Evolutionary conservation across 2,113 vertebrate species (phyloP).

Genomic region (Percina caprodes): DNA sequence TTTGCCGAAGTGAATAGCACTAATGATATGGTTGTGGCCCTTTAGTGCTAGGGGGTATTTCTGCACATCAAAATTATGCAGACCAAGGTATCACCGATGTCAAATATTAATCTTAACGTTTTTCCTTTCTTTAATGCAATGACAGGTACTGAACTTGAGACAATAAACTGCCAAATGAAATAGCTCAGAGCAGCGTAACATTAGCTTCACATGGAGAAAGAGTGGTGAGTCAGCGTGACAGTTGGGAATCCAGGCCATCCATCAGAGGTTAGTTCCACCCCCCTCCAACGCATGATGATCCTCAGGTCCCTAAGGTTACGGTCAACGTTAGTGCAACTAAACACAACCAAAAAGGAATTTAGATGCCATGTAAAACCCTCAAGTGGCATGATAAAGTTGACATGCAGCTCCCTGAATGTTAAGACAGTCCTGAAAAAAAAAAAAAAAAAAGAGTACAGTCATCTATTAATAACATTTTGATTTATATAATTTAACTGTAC

Average conservation of each 20-base stretch:
- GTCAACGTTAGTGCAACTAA: constrained; percentile 28
- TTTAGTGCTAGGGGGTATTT: constrained; percentile 12
- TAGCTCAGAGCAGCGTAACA: neutral
- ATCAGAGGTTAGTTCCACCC: constrained; percentile 45
- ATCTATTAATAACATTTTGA: neutral
- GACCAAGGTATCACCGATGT: constrained; percentile 22
- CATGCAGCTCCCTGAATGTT: neutral
- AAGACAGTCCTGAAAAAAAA: neutral
- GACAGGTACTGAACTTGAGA: constrained; percentile 28
- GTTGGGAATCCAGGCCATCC: constrained; percentile 34
- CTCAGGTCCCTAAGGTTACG: constrained; percentile 21
- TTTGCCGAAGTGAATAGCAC: constrained; percentile 41
- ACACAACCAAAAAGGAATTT: constrained; percentile 1
- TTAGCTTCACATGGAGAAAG: constrained; percentile 20
- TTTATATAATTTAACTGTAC: neutral
- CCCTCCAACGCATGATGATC: constrained; percentile 5
- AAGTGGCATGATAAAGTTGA: neutral
- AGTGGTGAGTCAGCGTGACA: neutral
- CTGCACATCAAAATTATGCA: constrained; percentile 30
- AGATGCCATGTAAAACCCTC: neutral
- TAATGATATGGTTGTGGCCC: constrained; percentile 40
- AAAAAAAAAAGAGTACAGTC: neutral
- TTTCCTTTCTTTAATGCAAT: constrained; percentile 6
- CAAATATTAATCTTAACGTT: constrained; percentile 28
- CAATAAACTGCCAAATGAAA: neutral